Conservation (phyloP, 1,140 invertebrate genomes). For the Aethina tumida region DNA sequence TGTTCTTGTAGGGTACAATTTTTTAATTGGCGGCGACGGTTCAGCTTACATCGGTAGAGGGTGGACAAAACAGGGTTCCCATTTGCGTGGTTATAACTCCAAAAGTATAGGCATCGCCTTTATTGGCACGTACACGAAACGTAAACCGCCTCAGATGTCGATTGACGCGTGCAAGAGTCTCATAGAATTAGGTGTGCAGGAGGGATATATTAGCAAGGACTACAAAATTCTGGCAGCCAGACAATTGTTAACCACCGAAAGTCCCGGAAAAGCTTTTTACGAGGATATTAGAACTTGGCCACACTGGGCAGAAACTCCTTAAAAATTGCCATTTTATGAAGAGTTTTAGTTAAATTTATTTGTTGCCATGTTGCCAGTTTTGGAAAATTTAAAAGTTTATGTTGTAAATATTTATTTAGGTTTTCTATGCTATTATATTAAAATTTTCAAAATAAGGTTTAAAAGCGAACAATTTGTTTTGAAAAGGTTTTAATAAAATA, state of each 20-base stretch:
- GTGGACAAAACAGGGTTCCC: constrained; percentile 46
- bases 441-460: too few relatives aligned
- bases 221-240: constrained; percentile 34
- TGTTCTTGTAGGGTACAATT: too few relatives aligned
- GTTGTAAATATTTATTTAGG: too few relatives aligned
- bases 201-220: constrained; percentile 23
- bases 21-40: constrained; percentile 64
- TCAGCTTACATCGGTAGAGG: constrained; percentile 55
- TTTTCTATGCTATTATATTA: too few relatives aligned
- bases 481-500: too few relatives aligned
- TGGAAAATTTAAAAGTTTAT: too few relatives aligned
- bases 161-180: constrained; percentile 24
- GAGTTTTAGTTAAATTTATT: too few relatives aligned
- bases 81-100: constrained; percentile 49
- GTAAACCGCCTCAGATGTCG: constrained; percentile 16
- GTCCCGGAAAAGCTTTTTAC: constrained; percentile 34
- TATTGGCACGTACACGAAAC: constrained; percentile 51
- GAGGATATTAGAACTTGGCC: constrained; percentile 47
- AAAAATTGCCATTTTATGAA: too few relatives aligned
- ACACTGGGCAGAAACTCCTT: constrained; percentile 33
- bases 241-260: constrained; percentile 29
- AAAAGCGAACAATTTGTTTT: too few relatives aligned
- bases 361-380: too few relatives aligned
- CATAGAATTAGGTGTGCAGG: constrained; percentile 26
- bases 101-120: constrained; percentile 56